Conservation (phyloP, 2,888 invertebrate species). For the Tenthredo mesomela region DNA sequence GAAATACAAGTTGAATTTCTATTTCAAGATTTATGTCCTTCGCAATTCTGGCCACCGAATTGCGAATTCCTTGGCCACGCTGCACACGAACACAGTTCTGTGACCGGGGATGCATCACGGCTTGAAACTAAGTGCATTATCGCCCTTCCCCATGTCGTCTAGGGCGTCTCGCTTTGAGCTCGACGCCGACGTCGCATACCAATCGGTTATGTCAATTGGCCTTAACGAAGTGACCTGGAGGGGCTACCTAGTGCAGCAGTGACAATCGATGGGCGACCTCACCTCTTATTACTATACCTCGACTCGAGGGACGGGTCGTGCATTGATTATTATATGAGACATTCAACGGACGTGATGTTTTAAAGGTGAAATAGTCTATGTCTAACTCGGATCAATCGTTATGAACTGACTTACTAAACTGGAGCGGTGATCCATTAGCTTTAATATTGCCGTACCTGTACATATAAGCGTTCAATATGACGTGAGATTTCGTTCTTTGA, state of each 20-base stretch:
- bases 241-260: conserved; percentile 52
- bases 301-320: not conserved
- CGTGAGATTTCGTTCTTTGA: no score
- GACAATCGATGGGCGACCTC: conserved; percentile 19
- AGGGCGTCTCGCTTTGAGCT: conserved; percentile 67
- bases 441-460: not conserved
- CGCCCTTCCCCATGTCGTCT: conserved; percentile 57
- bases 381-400: not conserved
- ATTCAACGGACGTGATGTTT: conserved; percentile 8
- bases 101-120: not conserved
- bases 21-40: not conserved
- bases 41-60: not conserved
- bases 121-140: conserved; percentile 67
- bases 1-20: no score
- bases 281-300: not conserved
- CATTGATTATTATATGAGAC: conserved; percentile 32
- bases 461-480: no score
- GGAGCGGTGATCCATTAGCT: not conserved
- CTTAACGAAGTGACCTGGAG: conserved; percentile 71
- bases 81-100: not conserved
- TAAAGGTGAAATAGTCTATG: conserved; percentile 18
- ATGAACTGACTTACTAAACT: not conserved
- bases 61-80: not conserved
- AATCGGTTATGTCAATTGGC: conserved; percentile 76
- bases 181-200: conserved; percentile 71